A percentile compares a stretch with the other conserved stretches of the same genome.
Evolutionary conservation across 1,140 invertebrate species (phyloP).

Genomic region (Diuraphis noxia): DNA sequence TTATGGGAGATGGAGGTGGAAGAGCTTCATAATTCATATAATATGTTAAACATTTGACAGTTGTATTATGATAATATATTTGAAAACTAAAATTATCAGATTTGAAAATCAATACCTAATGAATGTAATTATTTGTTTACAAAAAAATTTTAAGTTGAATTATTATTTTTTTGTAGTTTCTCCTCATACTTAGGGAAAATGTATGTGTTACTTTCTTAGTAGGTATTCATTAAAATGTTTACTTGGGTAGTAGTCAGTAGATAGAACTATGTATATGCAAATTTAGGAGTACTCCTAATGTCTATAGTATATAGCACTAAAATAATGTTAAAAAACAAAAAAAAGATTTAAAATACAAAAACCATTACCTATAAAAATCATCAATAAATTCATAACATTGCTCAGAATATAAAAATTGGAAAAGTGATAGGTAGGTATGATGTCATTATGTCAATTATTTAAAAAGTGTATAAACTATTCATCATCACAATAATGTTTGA

Average conservation of each 20-base stretch:
- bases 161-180: background rate
- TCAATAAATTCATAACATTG: background rate
- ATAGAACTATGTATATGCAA: too few relatives aligned
- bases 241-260: too few relatives aligned
- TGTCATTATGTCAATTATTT: background rate
- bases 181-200: background rate
- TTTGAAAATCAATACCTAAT: background rate
- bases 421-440: too few relatives aligned
- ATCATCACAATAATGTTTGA: too few relatives aligned
- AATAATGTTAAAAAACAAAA: background rate
- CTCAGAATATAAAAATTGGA: background rate
- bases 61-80: background rate
- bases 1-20: background rate
- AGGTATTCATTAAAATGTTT: too few relatives aligned
- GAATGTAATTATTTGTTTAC: background rate
- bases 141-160: too few relatives aligned
- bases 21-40: background rate
- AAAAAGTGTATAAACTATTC: background rate
- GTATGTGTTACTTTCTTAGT: background rate
- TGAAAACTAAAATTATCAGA: background rate
- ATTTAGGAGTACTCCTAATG: background rate
- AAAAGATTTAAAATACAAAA: background rate
- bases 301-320: background rate
- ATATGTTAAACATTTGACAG: background rate
- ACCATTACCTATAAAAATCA: too few relatives aligned